Base-by-base conservation (phyloP, 2,888 invertebrate species). In the Melanostoma mellinum region DNA sequence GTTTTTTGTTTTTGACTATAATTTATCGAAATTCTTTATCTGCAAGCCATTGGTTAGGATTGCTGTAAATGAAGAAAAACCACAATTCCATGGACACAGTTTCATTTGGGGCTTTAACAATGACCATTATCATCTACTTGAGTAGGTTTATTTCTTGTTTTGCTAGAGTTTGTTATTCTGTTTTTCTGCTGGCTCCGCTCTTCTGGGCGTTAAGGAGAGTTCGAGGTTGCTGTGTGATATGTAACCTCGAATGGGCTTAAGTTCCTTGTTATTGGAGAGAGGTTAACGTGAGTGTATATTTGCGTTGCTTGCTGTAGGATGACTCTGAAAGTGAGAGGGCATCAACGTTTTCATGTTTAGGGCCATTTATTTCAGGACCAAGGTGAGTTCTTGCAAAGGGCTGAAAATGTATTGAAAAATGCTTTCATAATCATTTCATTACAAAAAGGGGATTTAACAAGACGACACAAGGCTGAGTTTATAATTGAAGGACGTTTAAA, bases 331-430 rank as follows among this genome's bases (percentile, higher is more conserved):
- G 79, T 79, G 79, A 84, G 74, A 71, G 84, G 79, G 79, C 67
- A 79, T 79, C 84, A 67, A 79, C 71, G 75, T 71, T 79, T 79
- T 75, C 44, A 60, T 74, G 74, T 71, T 65, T 71, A 67, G 35
- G 79, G 50, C 61, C 74, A 84, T 84, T 75, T 84, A 71, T 84
- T 79, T 67, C 79, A 75, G 79, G 71, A 84, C 79, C 79, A 84
- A 84, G 84, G 78, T 84, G 73, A 46, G 32, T 52, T 46, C 52
- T 63, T 55, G 44, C 6, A 30, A 5, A 38, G 6, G 71, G n/a
- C 6, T 67, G 20, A 3, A 10, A 30, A 6, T 38, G 30, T 42
- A 44, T 60, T 33, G 20, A 20, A 50, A 46, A 55, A 42, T 44
- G 52, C 58, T 71, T 76, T 76, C 65, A 69, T 40, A 56, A n/a